Conservation (phyloP, 2,888 invertebrate genomes). For the Pheosia gnoma region DNA sequence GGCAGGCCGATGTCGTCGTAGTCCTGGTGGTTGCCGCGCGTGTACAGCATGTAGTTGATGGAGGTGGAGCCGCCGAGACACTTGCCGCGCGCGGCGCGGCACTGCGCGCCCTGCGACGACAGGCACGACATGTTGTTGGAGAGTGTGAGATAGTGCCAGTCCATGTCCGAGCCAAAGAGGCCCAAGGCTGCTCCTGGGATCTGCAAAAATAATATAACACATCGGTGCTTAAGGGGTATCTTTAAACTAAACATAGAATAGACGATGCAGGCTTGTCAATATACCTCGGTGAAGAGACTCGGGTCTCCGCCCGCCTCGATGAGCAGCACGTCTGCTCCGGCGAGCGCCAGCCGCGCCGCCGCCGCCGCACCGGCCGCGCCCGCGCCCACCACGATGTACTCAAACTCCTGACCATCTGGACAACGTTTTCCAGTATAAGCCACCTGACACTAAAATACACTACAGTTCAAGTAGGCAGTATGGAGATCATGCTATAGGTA, state of each 20-base stretch:
- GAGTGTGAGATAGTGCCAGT: constrained; percentile 59
- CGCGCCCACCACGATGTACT: constrained; percentile 81
- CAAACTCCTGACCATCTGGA: constrained; percentile 62
- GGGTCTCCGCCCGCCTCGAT: constrained; percentile 64
- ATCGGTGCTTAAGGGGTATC: no score
- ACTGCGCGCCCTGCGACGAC: constrained; percentile 41
- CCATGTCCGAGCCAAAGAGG: constrained; percentile 48
- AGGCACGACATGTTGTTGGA: constrained; percentile 65
- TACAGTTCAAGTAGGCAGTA: no score
- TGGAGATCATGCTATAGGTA: no score
- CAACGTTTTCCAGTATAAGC: neutral
- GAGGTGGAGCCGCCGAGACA: constrained; percentile 68
- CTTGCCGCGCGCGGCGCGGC: constrained; percentile 59
- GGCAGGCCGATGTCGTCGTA: constrained; percentile 50
- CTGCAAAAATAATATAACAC: constrained; percentile 29
- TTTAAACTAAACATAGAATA: neutral
- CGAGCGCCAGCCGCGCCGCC: constrained; percentile 59
- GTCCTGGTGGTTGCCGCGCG: constrained; percentile 59
- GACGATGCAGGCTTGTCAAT: no score
- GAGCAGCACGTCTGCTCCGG: constrained; percentile 52
- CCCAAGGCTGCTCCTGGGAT: constrained; percentile 47
- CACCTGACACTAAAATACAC: no score
- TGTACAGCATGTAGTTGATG: constrained; percentile 69
- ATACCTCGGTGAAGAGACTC: constrained; percentile 41
- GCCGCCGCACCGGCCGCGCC: constrained; percentile 62